A percentile compares a stretch with the other conserved stretches of the same genome.
These are phyloP conservation scores for Amphiura filiformis DNA, from an alignment of 35 echinoderm and acorn worm species.

Conservation along the genomic window DNA sequence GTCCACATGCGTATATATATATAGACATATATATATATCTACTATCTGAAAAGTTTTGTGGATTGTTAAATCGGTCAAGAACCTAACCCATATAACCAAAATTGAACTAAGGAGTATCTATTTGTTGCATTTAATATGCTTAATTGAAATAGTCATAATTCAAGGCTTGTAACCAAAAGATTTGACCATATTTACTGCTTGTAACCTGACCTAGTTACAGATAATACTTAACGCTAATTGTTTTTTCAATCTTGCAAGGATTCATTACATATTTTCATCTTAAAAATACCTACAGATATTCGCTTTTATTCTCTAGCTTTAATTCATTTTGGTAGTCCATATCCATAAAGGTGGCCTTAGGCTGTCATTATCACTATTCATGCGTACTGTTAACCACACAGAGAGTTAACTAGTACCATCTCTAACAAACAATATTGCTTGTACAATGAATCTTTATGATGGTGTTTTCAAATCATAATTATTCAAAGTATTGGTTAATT, in stretches of 20 bases:
- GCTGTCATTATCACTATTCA: not conserved
- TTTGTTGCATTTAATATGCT: too few species aligned
- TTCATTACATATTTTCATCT: not conserved
- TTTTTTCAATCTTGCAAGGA: not conserved
- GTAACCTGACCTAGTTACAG: not conserved
- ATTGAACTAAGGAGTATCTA: too few species aligned
- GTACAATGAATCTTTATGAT: not conserved
- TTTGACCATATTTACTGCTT: not conserved
- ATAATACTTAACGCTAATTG: not conserved
- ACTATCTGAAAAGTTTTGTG: too few species aligned
- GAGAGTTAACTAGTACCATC: not conserved
- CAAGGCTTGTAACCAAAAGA: too few species aligned
- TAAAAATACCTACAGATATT: not conserved
- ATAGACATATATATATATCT: too few species aligned
- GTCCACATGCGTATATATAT: too few species aligned
- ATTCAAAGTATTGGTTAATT: not conserved
- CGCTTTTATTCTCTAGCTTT: too few species aligned
- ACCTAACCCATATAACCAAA: too few species aligned
- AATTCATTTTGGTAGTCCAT: not conserved
- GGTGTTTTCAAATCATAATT: not conserved
- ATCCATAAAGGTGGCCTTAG: not conserved
- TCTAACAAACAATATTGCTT: not conserved
- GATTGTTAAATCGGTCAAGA: too few species aligned
- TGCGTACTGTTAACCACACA: not conserved
- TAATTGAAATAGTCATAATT: too few species aligned